Conservation (phyloP, 2,113 vertebrate species). For the Entosphenus tridentatus region DNA sequence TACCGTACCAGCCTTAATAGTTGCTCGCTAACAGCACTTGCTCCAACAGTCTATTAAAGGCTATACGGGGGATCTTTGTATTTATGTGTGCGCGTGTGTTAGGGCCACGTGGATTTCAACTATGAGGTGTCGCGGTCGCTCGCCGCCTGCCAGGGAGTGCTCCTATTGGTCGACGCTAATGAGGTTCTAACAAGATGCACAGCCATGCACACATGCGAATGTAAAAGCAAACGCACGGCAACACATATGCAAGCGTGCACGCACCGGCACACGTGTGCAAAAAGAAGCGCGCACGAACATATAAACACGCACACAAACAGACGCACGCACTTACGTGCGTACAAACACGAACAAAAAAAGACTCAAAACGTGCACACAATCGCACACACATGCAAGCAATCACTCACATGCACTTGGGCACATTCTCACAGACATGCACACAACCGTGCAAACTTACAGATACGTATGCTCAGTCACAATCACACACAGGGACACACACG, state of each 20-base stretch:
- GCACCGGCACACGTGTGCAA: not conserved
- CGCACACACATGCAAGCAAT: not conserved
- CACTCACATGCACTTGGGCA: not conserved
- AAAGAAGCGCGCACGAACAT: not conserved
- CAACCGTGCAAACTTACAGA: not conserved
- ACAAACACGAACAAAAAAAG: not conserved
- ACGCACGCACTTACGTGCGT: not conserved
- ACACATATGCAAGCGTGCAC: not conserved
- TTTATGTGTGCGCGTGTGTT: not conserved
- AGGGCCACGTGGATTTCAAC: constrained; percentile 96
- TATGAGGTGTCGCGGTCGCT: constrained; percentile 85
- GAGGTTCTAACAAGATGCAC: constrained; percentile 29
- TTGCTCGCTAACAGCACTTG: too few species aligned
- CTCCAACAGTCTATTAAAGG: too few species aligned
- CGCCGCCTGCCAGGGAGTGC: constrained; percentile 77
- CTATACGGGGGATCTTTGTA: too few species aligned
- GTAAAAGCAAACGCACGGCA: too few species aligned
- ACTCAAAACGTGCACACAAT: not conserved
- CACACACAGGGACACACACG: not conserved
- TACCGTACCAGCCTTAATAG: too few species aligned
- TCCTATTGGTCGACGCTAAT: constrained; percentile 83
- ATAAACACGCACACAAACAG: not conserved
- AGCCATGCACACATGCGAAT: too few species aligned
- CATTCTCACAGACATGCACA: not conserved
- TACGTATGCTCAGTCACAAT: not conserved